Conservation (phyloP, 2,113 vertebrate genomes). For the Malurus cyaneus region DNA sequence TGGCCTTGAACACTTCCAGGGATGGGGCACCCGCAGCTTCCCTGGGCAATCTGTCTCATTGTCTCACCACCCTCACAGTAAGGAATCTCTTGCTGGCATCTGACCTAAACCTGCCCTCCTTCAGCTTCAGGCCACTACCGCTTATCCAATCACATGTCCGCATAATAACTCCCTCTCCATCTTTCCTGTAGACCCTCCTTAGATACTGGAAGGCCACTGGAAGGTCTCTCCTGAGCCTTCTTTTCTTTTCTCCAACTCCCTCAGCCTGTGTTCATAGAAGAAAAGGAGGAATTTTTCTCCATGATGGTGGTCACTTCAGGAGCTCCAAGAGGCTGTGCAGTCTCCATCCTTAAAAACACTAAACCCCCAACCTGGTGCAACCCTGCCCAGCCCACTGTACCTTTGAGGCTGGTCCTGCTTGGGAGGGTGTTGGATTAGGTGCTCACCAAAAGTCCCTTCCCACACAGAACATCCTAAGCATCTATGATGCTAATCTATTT, state of each 20-base stretch:
- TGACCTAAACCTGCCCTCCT: not conserved
- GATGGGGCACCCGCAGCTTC: not conserved
- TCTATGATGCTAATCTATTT: not conserved
- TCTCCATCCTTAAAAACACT: not conserved
- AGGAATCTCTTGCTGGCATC: not conserved
- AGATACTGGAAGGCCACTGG: not conserved
- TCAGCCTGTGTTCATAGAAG: not conserved
- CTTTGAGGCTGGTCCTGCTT: not conserved
- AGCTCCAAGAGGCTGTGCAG: not conserved
- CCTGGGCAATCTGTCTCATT: not conserved
- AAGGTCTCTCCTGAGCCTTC: not conserved
- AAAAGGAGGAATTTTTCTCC: not conserved
- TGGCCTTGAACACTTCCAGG: not conserved
- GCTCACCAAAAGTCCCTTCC: not conserved
- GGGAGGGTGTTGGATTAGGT: no score
- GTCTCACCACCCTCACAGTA: not conserved
- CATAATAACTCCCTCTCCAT: not conserved
- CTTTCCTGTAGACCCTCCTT: not conserved
- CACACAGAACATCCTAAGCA: not conserved
- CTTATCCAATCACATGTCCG: not conserved
- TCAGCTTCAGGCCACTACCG: not conserved
- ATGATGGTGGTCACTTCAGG: not conserved
- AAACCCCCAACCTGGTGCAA: not conserved
- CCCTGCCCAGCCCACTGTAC: not conserved
- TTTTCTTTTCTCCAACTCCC: not conserved